Base-by-base conservation (phyloP, 92 coral and sea anemone genomes). In the Porites lobata region DNA sequence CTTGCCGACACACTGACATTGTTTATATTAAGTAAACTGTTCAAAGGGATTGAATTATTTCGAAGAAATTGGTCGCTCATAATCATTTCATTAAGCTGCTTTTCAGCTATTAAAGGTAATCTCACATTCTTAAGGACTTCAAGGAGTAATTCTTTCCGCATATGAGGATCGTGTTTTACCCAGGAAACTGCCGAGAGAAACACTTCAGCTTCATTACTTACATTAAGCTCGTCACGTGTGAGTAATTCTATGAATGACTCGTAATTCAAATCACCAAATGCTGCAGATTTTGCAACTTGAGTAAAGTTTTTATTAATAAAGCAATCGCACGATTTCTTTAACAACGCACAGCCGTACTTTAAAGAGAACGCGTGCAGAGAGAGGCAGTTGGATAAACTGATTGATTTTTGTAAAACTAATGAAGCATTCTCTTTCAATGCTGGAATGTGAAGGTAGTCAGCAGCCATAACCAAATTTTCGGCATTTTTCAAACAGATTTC, bases 391-490 rank as follows among this genome's bases (percentile, higher is more conserved):
- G 85, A 72, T 9, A 82, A 76, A 18, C 82, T 64, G 63, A 93
- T 76, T 47, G 85, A 75, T 68, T 51, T 90, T 32, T 84, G 88
- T 26, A 95, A 68, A 69, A 85, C 92, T 6, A 75, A 22, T 17
- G 90, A 80, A 2, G 94, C 96, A 12, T 76, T 58, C 63, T 86
- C 85, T 67, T 87, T 89, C 14, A 95, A 88, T 53, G 86, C 89
- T 32, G 94, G 88, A 43, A 95, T 86, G 65, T 91, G 85, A 65
- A 94, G 75, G 86, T 90, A 91, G 79, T 91, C 95, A 10, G 94
- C 91, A 6, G 95, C 90, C 29, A 90, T 76, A 54, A 95, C 75
- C 24, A 95, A 75, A 56, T 91, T 93, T 52, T 72, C 79, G 1
- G 92, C 96, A 64, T 83, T 95, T 57, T 85, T 90, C 38, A 72